Conservation (phyloP, 2,888 invertebrate genomes). For the Incurvaria masculella region DNA sequence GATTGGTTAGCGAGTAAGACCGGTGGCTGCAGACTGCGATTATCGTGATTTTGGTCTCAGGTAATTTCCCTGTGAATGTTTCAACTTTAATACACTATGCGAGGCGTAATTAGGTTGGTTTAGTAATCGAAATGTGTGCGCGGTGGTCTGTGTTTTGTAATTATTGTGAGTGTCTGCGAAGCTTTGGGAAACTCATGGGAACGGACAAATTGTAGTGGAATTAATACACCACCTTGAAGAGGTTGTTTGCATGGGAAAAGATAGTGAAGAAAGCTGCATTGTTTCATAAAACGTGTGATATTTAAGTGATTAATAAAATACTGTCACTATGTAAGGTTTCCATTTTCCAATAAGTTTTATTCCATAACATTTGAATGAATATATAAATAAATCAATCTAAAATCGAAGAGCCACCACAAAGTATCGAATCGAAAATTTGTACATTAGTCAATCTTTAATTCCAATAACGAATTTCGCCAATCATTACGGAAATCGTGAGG, state of each 20-base stretch:
- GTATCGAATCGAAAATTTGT: too few species aligned
- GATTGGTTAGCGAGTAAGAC: slow-evolving; percentile 34
- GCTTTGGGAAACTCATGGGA: not conserved
- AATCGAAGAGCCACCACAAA: too few species aligned
- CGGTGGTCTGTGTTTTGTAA: not conserved
- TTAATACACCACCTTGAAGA: not conserved
- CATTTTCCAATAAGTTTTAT: too few species aligned
- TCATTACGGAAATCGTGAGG: too few species aligned
- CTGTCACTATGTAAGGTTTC: too few species aligned
- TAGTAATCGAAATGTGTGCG: slow-evolving; percentile 45
- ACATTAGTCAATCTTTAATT: too few species aligned
- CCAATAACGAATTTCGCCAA: too few species aligned
- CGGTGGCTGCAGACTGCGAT: slow-evolving; percentile 40
- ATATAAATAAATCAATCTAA: too few species aligned
- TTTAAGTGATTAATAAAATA: too few species aligned
- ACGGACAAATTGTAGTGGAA: not conserved
- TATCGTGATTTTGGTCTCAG: slow-evolving; percentile 35
- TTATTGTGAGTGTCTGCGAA: not conserved
- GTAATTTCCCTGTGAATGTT: slow-evolving; percentile 35
- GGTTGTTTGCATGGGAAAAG: not conserved
- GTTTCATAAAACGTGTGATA: too few species aligned
- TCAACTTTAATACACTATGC: slow-evolving; percentile 28
- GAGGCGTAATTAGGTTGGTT: slow-evolving; percentile 41
- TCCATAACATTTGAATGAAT: too few species aligned
- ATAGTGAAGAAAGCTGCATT: too few species aligned